Percentiles rank a stretch among this genome's conserved stretches.
These are phyloP conservation scores for Drosophila ustulata DNA, from an alignment of 2,888 invertebrate genomes.

Conservation along the genomic window DNA sequence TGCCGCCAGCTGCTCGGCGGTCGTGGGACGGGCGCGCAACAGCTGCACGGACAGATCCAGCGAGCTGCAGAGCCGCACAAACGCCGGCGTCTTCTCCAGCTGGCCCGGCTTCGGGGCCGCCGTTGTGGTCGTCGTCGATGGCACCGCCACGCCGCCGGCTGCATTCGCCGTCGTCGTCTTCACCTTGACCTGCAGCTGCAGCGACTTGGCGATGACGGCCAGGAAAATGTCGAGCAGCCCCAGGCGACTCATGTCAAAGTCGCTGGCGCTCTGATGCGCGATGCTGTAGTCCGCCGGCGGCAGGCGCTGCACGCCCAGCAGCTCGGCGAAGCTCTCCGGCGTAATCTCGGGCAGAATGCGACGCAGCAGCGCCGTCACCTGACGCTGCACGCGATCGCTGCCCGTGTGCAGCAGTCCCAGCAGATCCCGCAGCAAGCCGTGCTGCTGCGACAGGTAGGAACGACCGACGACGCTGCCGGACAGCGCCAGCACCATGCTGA, in stretches of 20 bases:
- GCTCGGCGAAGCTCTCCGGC: slow-evolving; percentile 92
- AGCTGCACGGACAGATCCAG: slow-evolving; percentile 84
- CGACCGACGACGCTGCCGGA: slow-evolving; percentile 97
- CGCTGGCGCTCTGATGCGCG: slow-evolving; percentile 86
- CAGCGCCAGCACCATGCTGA: slow-evolving; percentile 96
- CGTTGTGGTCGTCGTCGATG: background rate
- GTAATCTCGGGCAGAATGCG: slow-evolving; percentile 96
- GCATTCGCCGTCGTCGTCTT: slow-evolving; percentile 72
- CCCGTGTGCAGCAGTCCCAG: slow-evolving; percentile 95
- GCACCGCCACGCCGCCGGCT: background rate
- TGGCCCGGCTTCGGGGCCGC: slow-evolving; percentile 43
- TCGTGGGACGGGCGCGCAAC: slow-evolving; percentile 67
- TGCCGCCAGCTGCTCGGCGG: slow-evolving; percentile 32
- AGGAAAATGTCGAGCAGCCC: slow-evolving; percentile 96
- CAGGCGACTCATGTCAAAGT: slow-evolving; percentile 86
- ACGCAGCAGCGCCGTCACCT: slow-evolving; percentile 93
- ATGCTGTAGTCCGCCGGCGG: slow-evolving; percentile 92
- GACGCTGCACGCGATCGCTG: slow-evolving; percentile 96
- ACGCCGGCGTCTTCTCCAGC: slow-evolving; percentile 86
- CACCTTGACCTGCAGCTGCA: slow-evolving; percentile 95
- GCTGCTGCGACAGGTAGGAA: slow-evolving; percentile 95
- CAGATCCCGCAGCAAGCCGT: slow-evolving; percentile 93
- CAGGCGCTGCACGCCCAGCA: slow-evolving; percentile 89
- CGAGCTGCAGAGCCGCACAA: slow-evolving; percentile 83
- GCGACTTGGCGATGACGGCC: slow-evolving; percentile 95